These are phyloP conservation scores for Danio kyathit DNA, from an alignment of 2,797 vertebrate species.

Conservation along the genomic window DNA sequence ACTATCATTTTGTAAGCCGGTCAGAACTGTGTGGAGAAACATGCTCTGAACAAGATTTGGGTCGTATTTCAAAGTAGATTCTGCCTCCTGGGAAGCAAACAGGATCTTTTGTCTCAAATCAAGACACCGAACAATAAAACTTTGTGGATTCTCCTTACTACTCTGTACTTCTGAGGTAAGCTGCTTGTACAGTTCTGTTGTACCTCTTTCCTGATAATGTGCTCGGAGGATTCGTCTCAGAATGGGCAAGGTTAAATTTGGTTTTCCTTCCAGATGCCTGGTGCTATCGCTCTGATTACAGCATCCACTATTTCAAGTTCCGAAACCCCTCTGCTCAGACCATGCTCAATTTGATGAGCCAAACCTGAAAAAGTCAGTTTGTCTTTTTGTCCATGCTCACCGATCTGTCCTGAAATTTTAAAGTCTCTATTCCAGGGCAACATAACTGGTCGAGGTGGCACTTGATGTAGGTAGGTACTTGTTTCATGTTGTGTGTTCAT, in stretches of 20 bases:
- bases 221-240: background rate
- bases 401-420: background rate
- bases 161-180: background rate
- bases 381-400: background rate
- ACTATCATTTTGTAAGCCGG: background rate
- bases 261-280: background rate
- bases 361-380: background rate
- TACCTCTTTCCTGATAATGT: background rate
- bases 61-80: background rate
- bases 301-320: background rate
- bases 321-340: background rate
- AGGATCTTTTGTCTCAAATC: background rate
- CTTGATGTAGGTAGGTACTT: too few relatives aligned
- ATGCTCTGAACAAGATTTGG: background rate
- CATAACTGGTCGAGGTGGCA: background rate
- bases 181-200: background rate
- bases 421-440: background rate
- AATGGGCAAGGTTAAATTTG: background rate
- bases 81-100: too few relatives aligned
- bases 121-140: background rate
- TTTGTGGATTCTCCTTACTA: background rate
- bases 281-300: background rate
- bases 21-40: too few relatives aligned
- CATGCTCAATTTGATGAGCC: background rate
- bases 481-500: too few relatives aligned